Base-by-base conservation (phyloP, 1,140 invertebrate species). In the Diabrotica undecimpunctata region DNA sequence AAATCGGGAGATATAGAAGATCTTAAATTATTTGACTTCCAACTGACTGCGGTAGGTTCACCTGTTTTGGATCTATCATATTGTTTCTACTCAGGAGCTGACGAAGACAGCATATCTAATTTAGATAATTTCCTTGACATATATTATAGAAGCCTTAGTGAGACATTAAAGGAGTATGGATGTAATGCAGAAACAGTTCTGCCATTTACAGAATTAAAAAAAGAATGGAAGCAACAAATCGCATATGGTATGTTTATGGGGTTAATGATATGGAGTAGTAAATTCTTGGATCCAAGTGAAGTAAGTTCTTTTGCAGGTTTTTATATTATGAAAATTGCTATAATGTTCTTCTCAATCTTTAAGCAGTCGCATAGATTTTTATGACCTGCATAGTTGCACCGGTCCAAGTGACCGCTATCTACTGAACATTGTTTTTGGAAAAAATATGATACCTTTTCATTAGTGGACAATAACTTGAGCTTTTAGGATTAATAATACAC, bases 31-130 rank as follows among this genome's bases (percentile, higher is more conserved):
- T 64, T 87, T 10, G 86, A 88, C 68, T 84, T 82, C 74, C 86
- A 87, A 72, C 70, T 85, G 7, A 72, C 78, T 9, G 75, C 82
- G 5, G 82, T 81, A 64, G 80, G 80, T 0, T 85, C 85, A 5
- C 86, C 86, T 6, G 80, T 83, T 4, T 80, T 80, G 0, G 86
- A 87, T 66, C 66, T 87, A 51, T 79, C 81, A 0, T 85, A 86
- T 66, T 84, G 82, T 61, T 75, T 87, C 5, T 86, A 83, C 64
- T 81, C 81, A 66, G 82, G 81, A 61, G 82, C 84, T 0, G 79
- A 83, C 11, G 70, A 78, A 59, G 66, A 78, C 7, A 78, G 85
- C 38, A 75, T 84, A 9, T 63, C 72, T 35, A 65, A 77, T 66
- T 82, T 83, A 52, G 69, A 82, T 10, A 57, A 77, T 36, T 72